Base-by-base conservation (phyloP, 2,888 invertebrate genomes). In the Cantharis rufa region DNA sequence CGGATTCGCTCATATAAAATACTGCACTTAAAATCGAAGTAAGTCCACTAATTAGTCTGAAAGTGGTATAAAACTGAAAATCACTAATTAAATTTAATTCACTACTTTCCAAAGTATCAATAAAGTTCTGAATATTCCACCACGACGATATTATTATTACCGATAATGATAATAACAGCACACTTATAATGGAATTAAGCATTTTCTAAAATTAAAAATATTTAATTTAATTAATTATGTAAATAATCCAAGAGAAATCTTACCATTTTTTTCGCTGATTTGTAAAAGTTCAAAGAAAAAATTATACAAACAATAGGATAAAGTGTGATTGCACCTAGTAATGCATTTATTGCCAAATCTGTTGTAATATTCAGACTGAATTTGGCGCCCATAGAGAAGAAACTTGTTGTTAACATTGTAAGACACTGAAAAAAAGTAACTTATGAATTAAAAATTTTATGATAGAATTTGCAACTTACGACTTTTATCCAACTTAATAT, bases 401-500 rank as follows among this genome's bases (percentile, higher is more conserved):
- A 71, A 13, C 24, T 24, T 48, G 70, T 64, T 21, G 71, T 15
- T 15, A 75, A 27, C n/a, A 75, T 66, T 48, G 48, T 48, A n/a
- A 48, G 48, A n/a, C 48, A n/a, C 48, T 48, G 5, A n/a, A 48
- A 48, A 48, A 28, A 28, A 10, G 1, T 10, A 28, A 10, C 2
- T 28, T 28, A 1, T 28, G 2, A 24, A 9, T 24, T 9, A 24
- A 28, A 2, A 28, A 10, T 28, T 2, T 11, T 28, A 28, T n/a
- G 7, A 48, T 13, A 32, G n/a, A 4, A n/a, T n/a, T 28, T 5
- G 13, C 3, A 63, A 75, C 63, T 76, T 66, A 76, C 76, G 18
- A 76, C 11, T 62, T 76, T 72, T 7, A 76, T 61, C 48, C 61
- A 69, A 27, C 73, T 76, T 16, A 76, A 18, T 15, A 69, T 70